phyloP scores from a whole-genome alignment of 2,113 vertebrate species.

The Ancistrus triradiatus region DNA sequence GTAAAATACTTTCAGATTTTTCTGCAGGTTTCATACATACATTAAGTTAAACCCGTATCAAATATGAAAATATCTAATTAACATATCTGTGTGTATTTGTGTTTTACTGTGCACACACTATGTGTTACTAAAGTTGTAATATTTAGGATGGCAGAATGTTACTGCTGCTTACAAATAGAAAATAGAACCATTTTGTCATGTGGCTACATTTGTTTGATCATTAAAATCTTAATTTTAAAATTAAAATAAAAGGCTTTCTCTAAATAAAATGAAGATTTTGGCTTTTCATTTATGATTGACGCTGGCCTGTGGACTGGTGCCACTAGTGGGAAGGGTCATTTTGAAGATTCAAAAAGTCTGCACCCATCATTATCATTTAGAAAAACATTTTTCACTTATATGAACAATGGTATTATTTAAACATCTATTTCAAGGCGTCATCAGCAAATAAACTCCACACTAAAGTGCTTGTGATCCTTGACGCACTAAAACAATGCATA shows the following conservation, averaged over 20 bases:
- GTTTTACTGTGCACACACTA: constrained; percentile 40
- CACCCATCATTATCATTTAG: no score
- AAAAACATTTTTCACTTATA: no score
- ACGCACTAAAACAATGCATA: no score
- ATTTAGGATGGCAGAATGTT: constrained; percentile 36
- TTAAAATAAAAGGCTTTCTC: no score
- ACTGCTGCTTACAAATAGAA: constrained; percentile 40
- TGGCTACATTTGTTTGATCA: constrained; percentile 46
- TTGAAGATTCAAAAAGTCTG: no score
- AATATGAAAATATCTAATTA: constrained; percentile 74
- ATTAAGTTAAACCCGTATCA: constrained; percentile 83
- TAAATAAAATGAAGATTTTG: constrained; percentile 37
- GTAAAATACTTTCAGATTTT: constrained; percentile 71
- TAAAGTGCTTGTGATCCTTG: no score
- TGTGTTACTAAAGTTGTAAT: constrained; percentile 52
- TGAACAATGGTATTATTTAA: no score
- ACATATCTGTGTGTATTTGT: constrained; percentile 54
- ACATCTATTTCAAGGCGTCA: no score
- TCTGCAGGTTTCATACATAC: constrained; percentile 76
- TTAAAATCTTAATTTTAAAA: constrained; percentile 38
- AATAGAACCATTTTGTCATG: constrained; percentile 40
- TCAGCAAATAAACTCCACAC: no score
- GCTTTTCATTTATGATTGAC: constrained; percentile 28
- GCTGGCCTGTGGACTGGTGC: no score
- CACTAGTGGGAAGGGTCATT: no score